Evolutionary conservation across 1,140 invertebrate species (phyloP), one percentile per base, ranked within the genome.

Genomic region (Antheraea mylitta): DNA sequence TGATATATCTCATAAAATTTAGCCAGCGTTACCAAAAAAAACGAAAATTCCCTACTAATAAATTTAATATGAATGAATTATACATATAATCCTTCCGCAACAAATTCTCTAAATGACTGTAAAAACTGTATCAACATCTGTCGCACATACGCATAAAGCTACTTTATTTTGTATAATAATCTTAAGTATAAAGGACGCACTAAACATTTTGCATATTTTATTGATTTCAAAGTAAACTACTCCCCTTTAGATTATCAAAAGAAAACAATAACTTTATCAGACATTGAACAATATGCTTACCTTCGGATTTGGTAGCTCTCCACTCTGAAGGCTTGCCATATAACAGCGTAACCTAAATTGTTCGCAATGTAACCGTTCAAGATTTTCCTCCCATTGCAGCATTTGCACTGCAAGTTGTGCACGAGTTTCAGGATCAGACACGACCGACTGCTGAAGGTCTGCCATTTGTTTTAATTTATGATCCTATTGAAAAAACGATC

Each of bases 391-490:
- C 97, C 98, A 99, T 83, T 98, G 97, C 64, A 97, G 93, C 85
- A 99, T 98, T 93, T 99, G 98, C 83, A 96, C 96, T 72, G 96
- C 96, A 64, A 99, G 96, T 89, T 99, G 97, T 78, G 97, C 96
- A 72, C 97, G 96, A 65, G 96, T 97, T 78, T 98, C 97, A 30
- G 96, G 95, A 89, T 99, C 98, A 18, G 97, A 96, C 30, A 99
- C 97, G 18, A 99, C 98, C 3, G 97, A 97, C 92, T 99, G 96
- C 89, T 99, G 98, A 76, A 99, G 94, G 90, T 99, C 98, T 7
- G 98, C 98, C 98, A 99, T 99, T 85, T 99, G 98, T 91, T 98
- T 98, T 92, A 99, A 93, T 91, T 99, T 99, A 80, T 98, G 96
- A 93, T 99, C 98, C 98, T 99, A 92, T 48, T 9, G 18, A 45